A percentile compares a stretch with the other conserved stretches of the same genome.
These are phyloP conservation scores for Conus ventricosus DNA, from an alignment of 1,140 invertebrate genomes.

Conservation along the genomic window DNA sequence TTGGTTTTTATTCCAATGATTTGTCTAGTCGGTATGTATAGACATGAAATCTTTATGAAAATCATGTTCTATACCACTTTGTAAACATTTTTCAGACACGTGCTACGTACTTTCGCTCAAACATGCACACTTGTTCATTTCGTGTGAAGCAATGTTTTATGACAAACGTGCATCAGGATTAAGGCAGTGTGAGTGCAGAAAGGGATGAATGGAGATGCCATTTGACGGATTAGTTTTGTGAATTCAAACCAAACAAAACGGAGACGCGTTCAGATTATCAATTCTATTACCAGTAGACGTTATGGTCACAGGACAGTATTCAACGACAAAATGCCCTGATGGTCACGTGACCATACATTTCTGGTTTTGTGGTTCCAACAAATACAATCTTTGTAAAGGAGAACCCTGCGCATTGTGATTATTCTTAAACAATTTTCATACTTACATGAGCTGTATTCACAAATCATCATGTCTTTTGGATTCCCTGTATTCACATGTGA, in stretches of 20 bases:
- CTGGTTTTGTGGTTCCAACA: not conserved
- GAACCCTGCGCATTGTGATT: not conserved
- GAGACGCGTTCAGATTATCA: not conserved
- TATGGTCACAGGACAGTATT: not conserved
- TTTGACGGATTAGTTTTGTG: not conserved
- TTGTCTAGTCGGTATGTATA: not conserved
- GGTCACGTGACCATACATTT: not conserved
- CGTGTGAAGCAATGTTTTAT: too few relatives aligned
- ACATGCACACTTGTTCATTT: too few relatives aligned
- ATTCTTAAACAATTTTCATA: not conserved
- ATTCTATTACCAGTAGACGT: not conserved
- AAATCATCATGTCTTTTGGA: not conserved
- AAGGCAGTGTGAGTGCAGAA: too few relatives aligned
- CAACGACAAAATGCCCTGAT: not conserved
- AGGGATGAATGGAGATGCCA: too few relatives aligned
- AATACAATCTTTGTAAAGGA: not conserved
- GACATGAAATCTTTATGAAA: not conserved
- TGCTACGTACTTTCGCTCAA: too few relatives aligned
- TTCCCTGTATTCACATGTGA: not conserved
- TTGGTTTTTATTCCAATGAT: not conserved
- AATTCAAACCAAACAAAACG: not conserved
- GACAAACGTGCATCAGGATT: too few relatives aligned
- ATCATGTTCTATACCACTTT: too few relatives aligned
- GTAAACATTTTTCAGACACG: too few relatives aligned
- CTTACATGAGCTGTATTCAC: not conserved